Percentiles rank a stretch among this genome's conserved stretches.
phyloP scores from a whole-genome alignment of 2,797 vertebrate species.

The Bovichtus variegatus region DNA sequence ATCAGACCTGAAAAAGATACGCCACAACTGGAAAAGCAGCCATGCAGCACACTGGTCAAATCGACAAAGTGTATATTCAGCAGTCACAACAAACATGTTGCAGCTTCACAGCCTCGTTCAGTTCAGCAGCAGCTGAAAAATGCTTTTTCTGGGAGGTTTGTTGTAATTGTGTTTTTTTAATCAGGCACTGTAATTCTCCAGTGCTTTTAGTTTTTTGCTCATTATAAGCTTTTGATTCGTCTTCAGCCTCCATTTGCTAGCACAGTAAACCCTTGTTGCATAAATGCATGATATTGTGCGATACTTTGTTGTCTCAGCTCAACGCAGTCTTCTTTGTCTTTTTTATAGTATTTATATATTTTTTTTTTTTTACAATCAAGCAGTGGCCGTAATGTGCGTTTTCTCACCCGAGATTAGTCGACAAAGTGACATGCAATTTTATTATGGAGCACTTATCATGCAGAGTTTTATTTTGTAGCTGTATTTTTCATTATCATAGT shows the following conservation, averaged over 20 bases:
- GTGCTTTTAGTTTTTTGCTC: constrained; percentile 10
- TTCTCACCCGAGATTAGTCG: not conserved
- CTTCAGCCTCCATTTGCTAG: constrained; percentile 21
- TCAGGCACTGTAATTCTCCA: constrained; percentile 23
- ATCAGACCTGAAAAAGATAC: constrained; percentile 45
- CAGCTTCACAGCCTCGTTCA: constrained; percentile 17
- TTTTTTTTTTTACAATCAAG: not conserved
- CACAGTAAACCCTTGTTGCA: not conserved
- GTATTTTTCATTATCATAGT: constrained; percentile 13
- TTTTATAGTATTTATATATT: not conserved
- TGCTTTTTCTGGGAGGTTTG: not conserved
- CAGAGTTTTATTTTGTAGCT: constrained; percentile 7
- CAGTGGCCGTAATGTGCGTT: not conserved
- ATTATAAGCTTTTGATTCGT: constrained; percentile 36
- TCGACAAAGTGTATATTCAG: constrained; percentile 32
- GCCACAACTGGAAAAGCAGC: constrained; percentile 39
- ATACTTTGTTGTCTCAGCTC: not conserved
- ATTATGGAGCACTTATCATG: constrained; percentile 2
- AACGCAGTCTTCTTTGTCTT: not conserved
- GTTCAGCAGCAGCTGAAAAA: constrained; percentile 4
- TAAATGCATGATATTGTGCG: not conserved
- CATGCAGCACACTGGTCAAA: constrained; percentile 31
- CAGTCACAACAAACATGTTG: constrained; percentile 29
- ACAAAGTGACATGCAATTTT: not conserved
- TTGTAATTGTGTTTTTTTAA: constrained; percentile 39